Conservation (phyloP, 2,113 vertebrate species). For the Lethenteron reissneri region DNA sequence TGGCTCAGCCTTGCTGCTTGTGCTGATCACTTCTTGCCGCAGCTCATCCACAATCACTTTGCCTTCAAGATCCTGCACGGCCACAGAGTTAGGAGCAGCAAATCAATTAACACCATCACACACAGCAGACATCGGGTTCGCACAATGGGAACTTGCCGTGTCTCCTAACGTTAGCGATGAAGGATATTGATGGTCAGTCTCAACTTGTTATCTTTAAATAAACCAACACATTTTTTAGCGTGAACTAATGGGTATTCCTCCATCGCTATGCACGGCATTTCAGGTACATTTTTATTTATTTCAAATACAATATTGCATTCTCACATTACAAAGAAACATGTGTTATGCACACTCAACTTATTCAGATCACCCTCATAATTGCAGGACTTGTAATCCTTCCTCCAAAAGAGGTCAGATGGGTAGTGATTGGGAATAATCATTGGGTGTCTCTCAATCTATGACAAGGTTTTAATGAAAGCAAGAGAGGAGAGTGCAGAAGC, state of each 20-base stretch:
- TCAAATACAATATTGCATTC: background rate
- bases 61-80: slow-evolving; percentile 58
- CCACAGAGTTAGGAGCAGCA: no score
- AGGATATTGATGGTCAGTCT: no score
- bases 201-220: no score
- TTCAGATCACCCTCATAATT: slow-evolving; percentile 19
- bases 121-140: no score
- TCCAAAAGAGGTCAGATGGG: slow-evolving; percentile 28
- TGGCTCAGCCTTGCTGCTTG: slow-evolving; percentile 81
- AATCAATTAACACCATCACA: no score
- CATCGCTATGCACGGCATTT: background rate
- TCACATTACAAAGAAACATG: background rate
- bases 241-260: background rate
- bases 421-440: slow-evolving; percentile 34
- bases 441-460: slow-evolving; percentile 14
- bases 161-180: no score
- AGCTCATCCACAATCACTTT: slow-evolving; percentile 95
- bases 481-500: background rate
- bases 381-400: slow-evolving; percentile 17
- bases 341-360: background rate
- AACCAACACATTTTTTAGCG: no score
- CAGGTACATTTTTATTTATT: background rate
- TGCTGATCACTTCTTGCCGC: slow-evolving; percentile 87
- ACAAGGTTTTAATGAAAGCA: slow-evolving; percentile 11
- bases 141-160: no score